phyloP scores from a whole-genome alignment of 2,797 vertebrate genomes.

The Tenualosa thibaudeaui region DNA sequence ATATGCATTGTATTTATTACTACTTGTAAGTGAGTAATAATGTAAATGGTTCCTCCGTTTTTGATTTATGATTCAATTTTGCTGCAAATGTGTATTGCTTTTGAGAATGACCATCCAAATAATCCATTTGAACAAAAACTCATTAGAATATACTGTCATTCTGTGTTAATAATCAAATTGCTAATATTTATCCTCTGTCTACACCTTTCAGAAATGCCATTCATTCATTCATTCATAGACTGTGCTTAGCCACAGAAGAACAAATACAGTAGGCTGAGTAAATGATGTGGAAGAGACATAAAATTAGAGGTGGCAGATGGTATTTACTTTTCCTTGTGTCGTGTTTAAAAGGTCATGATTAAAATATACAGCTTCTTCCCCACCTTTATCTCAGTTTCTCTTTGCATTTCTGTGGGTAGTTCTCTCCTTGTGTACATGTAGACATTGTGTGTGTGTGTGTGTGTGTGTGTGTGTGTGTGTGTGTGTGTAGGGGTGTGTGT shows the following conservation, averaged over 20 bases:
- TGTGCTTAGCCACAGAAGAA: not conserved
- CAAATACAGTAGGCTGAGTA: not conserved
- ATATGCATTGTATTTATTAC: not conserved
- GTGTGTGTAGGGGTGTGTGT: not conserved
- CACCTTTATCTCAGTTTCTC: not conserved
- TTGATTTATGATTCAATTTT: too few species aligned
- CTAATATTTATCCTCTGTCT: not conserved
- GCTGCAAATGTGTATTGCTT: not conserved
- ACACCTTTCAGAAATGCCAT: not conserved
- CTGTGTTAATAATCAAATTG: conserved; percentile 5
- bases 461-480: conserved; percentile 16
- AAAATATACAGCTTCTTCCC: not conserved
- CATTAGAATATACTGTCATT: not conserved
- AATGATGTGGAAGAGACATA: not conserved
- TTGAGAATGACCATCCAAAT: not conserved
- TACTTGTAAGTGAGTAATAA: not conserved
- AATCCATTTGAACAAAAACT: not conserved
- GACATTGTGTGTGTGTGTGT: too few species aligned
- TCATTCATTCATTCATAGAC: too few species aligned
- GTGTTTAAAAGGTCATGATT: conserved; percentile 10
- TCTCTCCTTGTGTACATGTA: not conserved
- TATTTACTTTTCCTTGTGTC: not conserved
- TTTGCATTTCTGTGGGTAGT: not conserved
- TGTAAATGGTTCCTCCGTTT: too few species aligned
- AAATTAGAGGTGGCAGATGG: not conserved